These are phyloP conservation scores for Sorex fumeus DNA, from an alignment of 2,113 vertebrate genomes.

Conservation along the genomic window DNA sequence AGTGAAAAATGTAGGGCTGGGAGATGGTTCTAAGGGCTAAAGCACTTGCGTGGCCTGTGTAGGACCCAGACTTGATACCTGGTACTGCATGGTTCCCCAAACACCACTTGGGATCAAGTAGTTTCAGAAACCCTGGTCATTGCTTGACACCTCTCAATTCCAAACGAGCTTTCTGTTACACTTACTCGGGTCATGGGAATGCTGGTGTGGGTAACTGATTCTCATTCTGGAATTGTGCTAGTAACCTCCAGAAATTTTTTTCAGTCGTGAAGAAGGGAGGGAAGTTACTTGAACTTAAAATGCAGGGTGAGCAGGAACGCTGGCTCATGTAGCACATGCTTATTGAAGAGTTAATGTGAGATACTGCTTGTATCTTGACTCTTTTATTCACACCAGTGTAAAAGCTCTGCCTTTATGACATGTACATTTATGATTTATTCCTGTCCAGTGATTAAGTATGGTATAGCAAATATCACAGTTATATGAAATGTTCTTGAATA, in stretches of 20 bases:
- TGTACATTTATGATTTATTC: neutral
- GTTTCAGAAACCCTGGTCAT: no score
- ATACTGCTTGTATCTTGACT: no score
- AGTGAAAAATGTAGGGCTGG: neutral
- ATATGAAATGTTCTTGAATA: constrained; percentile 23
- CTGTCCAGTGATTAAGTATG: neutral
- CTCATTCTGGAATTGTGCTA: neutral
- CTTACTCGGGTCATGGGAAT: neutral
- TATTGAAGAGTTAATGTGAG: neutral
- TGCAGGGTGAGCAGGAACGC: neutral
- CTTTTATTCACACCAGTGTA: no score
- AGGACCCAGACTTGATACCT: no score
- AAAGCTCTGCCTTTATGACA: neutral
- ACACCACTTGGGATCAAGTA: no score
- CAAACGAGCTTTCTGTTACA: neutral
- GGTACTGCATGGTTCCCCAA: no score
- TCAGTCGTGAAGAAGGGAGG: neutral
- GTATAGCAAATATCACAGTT: neutral
- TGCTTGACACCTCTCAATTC: neutral
- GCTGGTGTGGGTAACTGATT: neutral
- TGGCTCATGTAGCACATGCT: neutral
- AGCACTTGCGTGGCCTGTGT: no score
- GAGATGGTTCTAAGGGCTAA: no score
- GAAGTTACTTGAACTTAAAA: constrained; percentile 13
- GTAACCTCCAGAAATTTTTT: neutral